Conservation (phyloP, 2,888 invertebrate genomes). For the Pseudanteris insignis region DNA sequence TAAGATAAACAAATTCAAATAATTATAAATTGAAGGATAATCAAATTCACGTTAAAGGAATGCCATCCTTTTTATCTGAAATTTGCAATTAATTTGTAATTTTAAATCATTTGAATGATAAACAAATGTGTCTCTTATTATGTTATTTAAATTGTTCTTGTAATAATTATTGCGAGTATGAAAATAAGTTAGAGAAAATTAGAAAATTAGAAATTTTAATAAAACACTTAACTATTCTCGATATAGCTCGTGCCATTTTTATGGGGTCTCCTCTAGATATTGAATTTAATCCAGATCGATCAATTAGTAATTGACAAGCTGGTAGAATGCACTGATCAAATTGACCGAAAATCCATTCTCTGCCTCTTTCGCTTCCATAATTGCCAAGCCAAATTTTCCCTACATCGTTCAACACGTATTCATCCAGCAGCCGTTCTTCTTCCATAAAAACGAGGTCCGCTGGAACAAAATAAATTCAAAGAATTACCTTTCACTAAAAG, state of each 20-base stretch:
- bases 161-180: too few species aligned
- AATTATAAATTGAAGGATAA: too few species aligned
- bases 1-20: too few species aligned
- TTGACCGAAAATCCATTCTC: constrained; percentile 87
- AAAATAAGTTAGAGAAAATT: too few species aligned
- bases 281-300: constrained; percentile 70
- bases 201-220: neutral
- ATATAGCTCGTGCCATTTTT: constrained; percentile 75
- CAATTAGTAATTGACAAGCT: constrained; percentile 76
- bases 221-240: constrained; percentile 71
- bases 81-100: too few species aligned
- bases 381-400: constrained; percentile 88
- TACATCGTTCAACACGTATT: constrained; percentile 82
- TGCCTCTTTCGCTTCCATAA: constrained; percentile 76
- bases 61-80: too few species aligned
- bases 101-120: too few species aligned
- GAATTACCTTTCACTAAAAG: too few species aligned
- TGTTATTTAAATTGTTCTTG: too few species aligned
- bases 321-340: constrained; percentile 78
- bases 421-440: constrained; percentile 75
- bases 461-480: too few species aligned
- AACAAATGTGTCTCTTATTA: too few species aligned
- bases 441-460: constrained; percentile 83
- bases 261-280: constrained; percentile 75
- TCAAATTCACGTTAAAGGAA: too few species aligned